Evolutionary conservation across 2,888 invertebrate species (phyloP), one percentile per base, ranked within the genome.

Genomic region (Kryphioiulus occultus): DNA sequence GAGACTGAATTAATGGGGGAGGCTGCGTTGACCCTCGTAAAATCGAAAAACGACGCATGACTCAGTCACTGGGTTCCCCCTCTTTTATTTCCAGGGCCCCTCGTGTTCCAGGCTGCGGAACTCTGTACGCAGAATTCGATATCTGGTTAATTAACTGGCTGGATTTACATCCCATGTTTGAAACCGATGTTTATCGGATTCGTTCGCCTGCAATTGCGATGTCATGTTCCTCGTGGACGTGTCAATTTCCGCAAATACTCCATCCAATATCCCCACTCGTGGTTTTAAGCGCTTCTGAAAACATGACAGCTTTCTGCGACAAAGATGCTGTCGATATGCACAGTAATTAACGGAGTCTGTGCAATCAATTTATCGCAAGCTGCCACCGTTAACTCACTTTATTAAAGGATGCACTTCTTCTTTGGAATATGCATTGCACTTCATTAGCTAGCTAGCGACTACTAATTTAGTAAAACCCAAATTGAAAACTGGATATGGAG

Each of bases 131-230:
- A 68, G 19, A 4, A 68, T 26, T 68, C 68, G 26, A 26, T 68
- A 26, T 68, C 68, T 68, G 68, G 68, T 68, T 68, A 68, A 68
- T 68, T 68, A 68, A 68, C 68, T 68, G 68, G 68, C 68, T 68
- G 9, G 68, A 68, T 68, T 68, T 68, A 68, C 68, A 68, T 68
- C n/a, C 68, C 68, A 68, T 68, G 68, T 68, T 26, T n/a, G 7
- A 68, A 68, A 68, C 68, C 68, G 22, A 22, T 22, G 68, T 26
- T 68, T 68, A 68, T 68, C 68, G 12, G 68, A n/a, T 1, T 9
- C 68, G 59, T 47, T 47, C 47, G 22, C 59, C 4, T 2, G 59
- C 68, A 68, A 68, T 26, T 68, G 68, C 68, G 22, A 68, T 68
- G 68, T 68, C 68, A 68, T 68, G 68, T 68, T 68, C 68, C n/a